Percentiles rank a stretch among this genome's conserved stretches.
These are phyloP conservation scores for Macheiramphus alcinus DNA, from an alignment of 2,113 vertebrate genomes.

Conservation along the genomic window DNA sequence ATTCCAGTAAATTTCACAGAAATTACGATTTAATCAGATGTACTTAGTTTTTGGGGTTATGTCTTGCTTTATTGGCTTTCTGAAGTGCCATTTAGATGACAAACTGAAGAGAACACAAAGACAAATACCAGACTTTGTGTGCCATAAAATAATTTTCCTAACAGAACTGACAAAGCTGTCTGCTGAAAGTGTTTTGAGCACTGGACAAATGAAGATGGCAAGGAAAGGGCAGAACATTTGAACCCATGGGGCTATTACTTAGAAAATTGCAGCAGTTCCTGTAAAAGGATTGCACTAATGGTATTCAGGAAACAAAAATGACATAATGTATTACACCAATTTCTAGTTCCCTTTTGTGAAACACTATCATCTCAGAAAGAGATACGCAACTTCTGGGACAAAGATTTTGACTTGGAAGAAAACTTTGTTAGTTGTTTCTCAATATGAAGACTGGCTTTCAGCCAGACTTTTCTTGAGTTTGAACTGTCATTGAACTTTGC, in stretches of 20 bases:
- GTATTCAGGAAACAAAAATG: background rate
- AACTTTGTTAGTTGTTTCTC: background rate
- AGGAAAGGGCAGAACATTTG: background rate
- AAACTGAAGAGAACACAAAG: background rate
- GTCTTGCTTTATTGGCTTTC: background rate
- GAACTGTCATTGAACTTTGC: background rate
- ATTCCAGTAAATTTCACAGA: background rate
- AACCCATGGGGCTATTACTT: background rate
- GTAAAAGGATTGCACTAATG: background rate
- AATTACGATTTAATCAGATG: background rate
- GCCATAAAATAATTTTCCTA: conserved; percentile 17
- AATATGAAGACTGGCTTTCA: background rate
- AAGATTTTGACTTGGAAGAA: background rate
- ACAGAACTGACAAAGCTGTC: conserved; percentile 16
- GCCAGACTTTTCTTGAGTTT: background rate
- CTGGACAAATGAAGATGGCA: background rate
- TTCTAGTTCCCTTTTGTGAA: background rate
- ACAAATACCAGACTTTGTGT: background rate
- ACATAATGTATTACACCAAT: background rate
- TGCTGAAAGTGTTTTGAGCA: background rate
- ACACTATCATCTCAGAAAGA: background rate
- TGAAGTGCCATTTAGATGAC: background rate
- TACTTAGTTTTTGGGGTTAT: background rate
- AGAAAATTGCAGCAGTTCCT: background rate
- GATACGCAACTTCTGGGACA: background rate